Evolutionary conservation across 2,113 vertebrate genomes (phyloP), one percentile per base, ranked within the genome.

Genomic region (Camarhynchus parvulus): DNA sequence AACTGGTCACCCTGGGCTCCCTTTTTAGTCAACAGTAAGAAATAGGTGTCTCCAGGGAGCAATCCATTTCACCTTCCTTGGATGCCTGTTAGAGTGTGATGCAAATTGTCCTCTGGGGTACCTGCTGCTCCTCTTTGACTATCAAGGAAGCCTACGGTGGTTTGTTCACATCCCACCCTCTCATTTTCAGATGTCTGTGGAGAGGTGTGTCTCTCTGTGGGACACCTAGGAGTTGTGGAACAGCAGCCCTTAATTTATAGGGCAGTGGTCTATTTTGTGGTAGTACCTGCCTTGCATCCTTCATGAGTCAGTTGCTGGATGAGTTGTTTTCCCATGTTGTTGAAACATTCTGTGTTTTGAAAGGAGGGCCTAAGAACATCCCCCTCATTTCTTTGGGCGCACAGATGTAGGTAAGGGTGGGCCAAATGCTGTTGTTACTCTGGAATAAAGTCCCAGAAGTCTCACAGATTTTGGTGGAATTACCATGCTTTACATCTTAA

Each of bases 251-350:
- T 24, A 53, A 62, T 86, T 77, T 90, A 31, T 2, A 74, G 21
- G 35, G 11, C 62, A 85, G 59, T 80, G 37, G 15, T 23, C 14
- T 85, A 25, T 83, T 91, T 62, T 9, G 1, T 52, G 39, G 37
- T n/a, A 44, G 49, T 21, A 7, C 5, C 11, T 87, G 24, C 11
- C 72, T 76, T 76, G n/a, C 11, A n/a, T 44, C 19, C 10, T 56
- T 63, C n/a, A 13, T 46, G 37, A 80, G 18, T 35, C 27, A 15
- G 25, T 24, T 73, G 8, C 13, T 72, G 24, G n/a, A 39, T 58
- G 6, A 62, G 21, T 13, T 0, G 0, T 52, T 25, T 50, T 90
- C 33, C 55, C 5, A 3, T 10, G 2, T 4, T 59, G 35, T 7
- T 55, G 42, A 74, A 70, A 8, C 8, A 22, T 39, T 47, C 28